Percentiles rank a stretch among this genome's conserved stretches.
These are phyloP conservation scores for Pongo pygmaeus DNA, from an alignment of 2,113 vertebrate genomes.

Conservation along the genomic window DNA sequence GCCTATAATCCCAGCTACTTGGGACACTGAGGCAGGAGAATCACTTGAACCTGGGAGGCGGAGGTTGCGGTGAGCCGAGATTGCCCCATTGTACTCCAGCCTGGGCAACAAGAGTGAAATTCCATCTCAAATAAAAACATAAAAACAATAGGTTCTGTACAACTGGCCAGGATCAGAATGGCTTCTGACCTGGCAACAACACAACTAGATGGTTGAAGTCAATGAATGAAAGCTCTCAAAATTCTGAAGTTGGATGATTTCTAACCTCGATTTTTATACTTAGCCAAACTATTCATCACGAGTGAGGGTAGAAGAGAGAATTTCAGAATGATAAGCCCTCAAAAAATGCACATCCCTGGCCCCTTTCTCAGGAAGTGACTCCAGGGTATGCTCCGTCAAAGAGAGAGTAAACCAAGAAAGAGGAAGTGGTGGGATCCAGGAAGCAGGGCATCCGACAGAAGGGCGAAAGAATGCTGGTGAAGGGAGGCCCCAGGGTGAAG, in stretches of 20 bases:
- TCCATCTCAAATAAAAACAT: too few relatives aligned
- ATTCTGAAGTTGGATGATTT: background rate
- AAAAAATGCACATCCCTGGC: fast-evolving
- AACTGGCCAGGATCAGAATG: background rate
- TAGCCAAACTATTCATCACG: too few relatives aligned
- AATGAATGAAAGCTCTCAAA: fast-evolving
- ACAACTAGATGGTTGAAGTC: background rate
- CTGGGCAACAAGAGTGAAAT: fast-evolving
- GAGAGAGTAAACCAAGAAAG: background rate
- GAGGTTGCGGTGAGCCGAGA: too few relatives aligned
- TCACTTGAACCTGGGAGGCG: too few relatives aligned
- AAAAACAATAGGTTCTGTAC: too few relatives aligned
- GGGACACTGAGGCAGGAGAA: too few relatives aligned
- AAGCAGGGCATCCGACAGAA: background rate
- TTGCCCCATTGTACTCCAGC: too few relatives aligned
- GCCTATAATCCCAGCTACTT: too few relatives aligned
- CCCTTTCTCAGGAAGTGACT: background rate
- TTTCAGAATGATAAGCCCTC: background rate
- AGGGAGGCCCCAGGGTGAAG: background rate
- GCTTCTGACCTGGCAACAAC: too few relatives aligned
- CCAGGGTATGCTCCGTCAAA: too few relatives aligned
- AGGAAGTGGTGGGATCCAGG: background rate
- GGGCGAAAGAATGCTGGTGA: background rate
- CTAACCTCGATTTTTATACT: background rate
- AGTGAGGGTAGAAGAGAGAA: background rate